phyloP scores from a whole-genome alignment of 2,797 vertebrate species.

The Mallotus villosus region DNA sequence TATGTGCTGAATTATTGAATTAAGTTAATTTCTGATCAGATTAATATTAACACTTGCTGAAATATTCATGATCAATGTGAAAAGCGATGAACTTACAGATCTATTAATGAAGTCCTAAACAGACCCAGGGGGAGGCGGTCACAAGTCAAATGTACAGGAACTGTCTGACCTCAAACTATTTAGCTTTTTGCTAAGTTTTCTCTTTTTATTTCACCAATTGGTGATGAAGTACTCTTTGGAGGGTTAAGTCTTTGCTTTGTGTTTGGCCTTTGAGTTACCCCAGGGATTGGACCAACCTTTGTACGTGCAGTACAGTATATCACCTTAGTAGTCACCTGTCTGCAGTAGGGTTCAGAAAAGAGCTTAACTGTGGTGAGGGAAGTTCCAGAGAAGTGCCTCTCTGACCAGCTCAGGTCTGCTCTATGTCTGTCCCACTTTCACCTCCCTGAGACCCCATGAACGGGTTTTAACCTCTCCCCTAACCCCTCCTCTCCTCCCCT shows the following conservation, averaged over 20 bases:
- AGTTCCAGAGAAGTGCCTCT: slow-evolving; percentile 46
- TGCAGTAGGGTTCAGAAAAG: slow-evolving; percentile 48
- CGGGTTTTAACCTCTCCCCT: background rate
- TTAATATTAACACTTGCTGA: slow-evolving; percentile 77
- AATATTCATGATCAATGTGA: slow-evolving; percentile 72
- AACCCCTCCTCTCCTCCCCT: slow-evolving; percentile 15
- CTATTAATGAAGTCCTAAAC: slow-evolving; percentile 71
- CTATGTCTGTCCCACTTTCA: background rate
- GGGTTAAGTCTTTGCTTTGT: slow-evolving; percentile 27
- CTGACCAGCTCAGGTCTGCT: background rate
- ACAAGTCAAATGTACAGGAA: slow-evolving; percentile 42
- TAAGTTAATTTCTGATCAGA: slow-evolving; percentile 79
- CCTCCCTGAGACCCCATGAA: background rate
- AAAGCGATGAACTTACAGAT: slow-evolving; percentile 61
- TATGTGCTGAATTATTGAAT: slow-evolving; percentile 73
- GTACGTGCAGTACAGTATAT: slow-evolving; percentile 37
- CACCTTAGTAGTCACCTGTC: slow-evolving; percentile 49
- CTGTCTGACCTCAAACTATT: slow-evolving; percentile 34
- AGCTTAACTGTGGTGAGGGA: slow-evolving; percentile 27
- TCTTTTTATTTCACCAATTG: slow-evolving; percentile 5
- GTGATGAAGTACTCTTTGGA: slow-evolving; percentile 36
- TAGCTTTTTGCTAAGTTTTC: slow-evolving; percentile 16
- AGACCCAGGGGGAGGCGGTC: slow-evolving; percentile 49
- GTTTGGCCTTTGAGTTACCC: slow-evolving; percentile 5
- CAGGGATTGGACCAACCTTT: no score